Percentiles rank a stretch among this genome's conserved stretches.
phyloP scores from a whole-genome alignment of 2,113 vertebrate genomes.

The Numida meleagris region DNA sequence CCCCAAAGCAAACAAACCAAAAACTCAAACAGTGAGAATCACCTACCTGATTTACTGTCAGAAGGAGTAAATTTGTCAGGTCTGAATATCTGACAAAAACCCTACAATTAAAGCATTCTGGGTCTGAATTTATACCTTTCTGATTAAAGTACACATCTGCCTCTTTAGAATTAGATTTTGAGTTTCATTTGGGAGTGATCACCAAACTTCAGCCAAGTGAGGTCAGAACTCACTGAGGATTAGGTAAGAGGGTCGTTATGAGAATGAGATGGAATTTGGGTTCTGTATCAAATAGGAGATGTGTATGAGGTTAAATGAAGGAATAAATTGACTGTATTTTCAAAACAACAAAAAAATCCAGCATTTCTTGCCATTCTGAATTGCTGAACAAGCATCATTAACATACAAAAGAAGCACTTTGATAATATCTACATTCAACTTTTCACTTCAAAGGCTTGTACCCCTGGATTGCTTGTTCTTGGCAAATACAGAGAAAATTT shows the following conservation, averaged over 20 bases:
- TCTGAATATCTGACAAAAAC: background rate
- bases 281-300: background rate
- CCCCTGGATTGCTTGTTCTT: background rate
- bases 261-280: background rate
- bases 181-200: constrained; percentile 9
- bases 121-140: constrained; percentile 2
- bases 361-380: background rate
- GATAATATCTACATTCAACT: background rate
- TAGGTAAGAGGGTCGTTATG: background rate
- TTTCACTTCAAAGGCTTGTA: background rate
- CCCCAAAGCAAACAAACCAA: background rate
- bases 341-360: background rate
- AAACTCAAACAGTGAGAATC: background rate
- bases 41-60: background rate
- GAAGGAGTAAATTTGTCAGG: background rate
- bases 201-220: background rate
- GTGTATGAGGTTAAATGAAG: background rate
- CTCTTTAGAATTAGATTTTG: background rate
- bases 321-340: background rate
- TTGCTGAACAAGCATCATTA: background rate
- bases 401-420: background rate
- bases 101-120: constrained; percentile 5
- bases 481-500: background rate
- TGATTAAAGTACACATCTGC: background rate
- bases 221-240: background rate